Percentiles rank a stretch among this genome's conserved stretches.
These are phyloP conservation scores for Chroicocephalus ridibundus DNA, from an alignment of 2,113 vertebrate species.

Conservation along the genomic window DNA sequence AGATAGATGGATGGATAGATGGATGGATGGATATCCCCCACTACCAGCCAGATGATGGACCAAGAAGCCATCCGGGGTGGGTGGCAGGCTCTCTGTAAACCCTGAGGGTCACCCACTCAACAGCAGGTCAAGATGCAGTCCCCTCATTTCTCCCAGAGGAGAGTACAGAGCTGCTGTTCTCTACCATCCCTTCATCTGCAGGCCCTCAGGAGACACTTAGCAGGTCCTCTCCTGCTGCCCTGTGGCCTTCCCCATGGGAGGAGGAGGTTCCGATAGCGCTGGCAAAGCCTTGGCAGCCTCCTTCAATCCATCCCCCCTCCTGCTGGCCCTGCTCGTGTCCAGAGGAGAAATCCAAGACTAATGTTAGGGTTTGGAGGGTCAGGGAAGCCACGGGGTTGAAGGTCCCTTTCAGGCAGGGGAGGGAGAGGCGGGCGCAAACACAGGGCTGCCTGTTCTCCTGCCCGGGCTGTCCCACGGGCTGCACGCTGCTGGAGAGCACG, in stretches of 20 bases:
- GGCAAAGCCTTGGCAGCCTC: not conserved
- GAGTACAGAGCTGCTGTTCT: not conserved
- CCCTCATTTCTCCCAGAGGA: fast-evolving
- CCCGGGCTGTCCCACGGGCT: not conserved
- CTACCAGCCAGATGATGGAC: not conserved
- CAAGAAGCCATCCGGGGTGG: not conserved
- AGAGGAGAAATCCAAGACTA: constrained; percentile 6
- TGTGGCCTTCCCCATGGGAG: not conserved
- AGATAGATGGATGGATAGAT: not conserved
- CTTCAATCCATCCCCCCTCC: not conserved
- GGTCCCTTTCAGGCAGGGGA: not conserved
- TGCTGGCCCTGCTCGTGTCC: fast-evolving
- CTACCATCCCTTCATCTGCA: not conserved
- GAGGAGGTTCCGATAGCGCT: not conserved
- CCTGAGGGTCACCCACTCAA: not conserved
- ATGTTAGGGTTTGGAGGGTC: constrained; percentile 43
- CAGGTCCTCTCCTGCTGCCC: fast-evolving
- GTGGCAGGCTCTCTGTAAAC: not conserved
- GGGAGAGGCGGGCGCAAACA: not conserved
- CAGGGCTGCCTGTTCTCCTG: constrained; percentile 7
- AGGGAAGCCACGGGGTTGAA: not conserved
- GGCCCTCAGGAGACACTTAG: not conserved
- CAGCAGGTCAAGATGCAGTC: not conserved
- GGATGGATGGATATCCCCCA: not conserved
- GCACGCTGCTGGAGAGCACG: not conserved